Conservation (phyloP, 1,140 invertebrate genomes). For the Aricia agestis region DNA sequence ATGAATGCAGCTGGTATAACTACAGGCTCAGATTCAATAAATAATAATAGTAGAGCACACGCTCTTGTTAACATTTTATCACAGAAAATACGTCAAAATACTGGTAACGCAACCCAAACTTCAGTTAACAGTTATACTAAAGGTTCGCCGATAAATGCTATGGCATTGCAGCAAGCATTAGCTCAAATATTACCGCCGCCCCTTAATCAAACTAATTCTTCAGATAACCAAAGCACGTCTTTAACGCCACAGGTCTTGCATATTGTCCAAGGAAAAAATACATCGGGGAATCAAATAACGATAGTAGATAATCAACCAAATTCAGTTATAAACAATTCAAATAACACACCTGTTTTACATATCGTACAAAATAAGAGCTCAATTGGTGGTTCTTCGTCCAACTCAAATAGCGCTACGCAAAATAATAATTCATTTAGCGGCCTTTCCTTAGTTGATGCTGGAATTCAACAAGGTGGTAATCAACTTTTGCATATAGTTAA, state of each 20-base stretch:
- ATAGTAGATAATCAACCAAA: slow-evolving; percentile 64
- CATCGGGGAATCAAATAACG: slow-evolving; percentile 59
- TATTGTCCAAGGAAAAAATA: slow-evolving; percentile 71
- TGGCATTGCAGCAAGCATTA: slow-evolving; percentile 69
- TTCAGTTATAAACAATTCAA: slow-evolving; percentile 58
- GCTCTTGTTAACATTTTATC: slow-evolving; percentile 56
- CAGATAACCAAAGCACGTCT: slow-evolving; percentile 46
- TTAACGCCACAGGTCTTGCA: slow-evolving; percentile 68
- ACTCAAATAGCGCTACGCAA: slow-evolving; percentile 34
- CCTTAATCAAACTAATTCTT: slow-evolving; percentile 57
- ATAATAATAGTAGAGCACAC: slow-evolving; percentile 42
- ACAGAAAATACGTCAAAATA: slow-evolving; percentile 46
- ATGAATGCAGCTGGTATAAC: slow-evolving; percentile 66
- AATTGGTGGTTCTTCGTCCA: slow-evolving; percentile 34
- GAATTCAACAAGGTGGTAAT: slow-evolving; percentile 64
- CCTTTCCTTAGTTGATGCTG: slow-evolving; percentile 64
- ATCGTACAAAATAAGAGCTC: slow-evolving; percentile 69
- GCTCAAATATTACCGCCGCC: slow-evolving; percentile 70
- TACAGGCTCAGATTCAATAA: slow-evolving; percentile 42
- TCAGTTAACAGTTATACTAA: slow-evolving; percentile 55
- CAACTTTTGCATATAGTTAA: slow-evolving; percentile 73
- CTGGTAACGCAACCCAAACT: slow-evolving; percentile 34
- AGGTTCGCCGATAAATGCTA: slow-evolving; percentile 57
- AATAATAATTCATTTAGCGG: slow-evolving; percentile 60
- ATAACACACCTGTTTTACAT: slow-evolving; percentile 64